Evolutionary conservation across 1,140 invertebrate species (phyloP), one percentile per base, ranked within the genome.

Genomic region (Eciton burchellii): DNA sequence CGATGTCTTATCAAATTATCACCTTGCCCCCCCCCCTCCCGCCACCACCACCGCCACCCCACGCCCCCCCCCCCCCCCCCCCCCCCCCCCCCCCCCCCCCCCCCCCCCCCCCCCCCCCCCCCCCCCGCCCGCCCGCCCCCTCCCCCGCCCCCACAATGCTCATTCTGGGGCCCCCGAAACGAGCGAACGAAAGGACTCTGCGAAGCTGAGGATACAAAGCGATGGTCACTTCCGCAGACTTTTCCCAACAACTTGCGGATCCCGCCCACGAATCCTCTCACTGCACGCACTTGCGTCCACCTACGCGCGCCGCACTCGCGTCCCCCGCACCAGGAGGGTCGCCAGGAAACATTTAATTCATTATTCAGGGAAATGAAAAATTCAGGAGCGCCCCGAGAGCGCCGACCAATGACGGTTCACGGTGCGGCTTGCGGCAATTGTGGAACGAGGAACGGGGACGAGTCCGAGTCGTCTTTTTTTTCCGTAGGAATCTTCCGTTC

Each of bases 1-100:
- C 89, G 85, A 93, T 92, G 92, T 93, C 93, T 94, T 94, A 94
- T 93, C 93, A 94, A 93, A 94, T 93, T 94, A 93, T 94, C 93
- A 93, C 93, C 93, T 94, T 92, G 90, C 92, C 91, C 92, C 91
- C 91, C 89, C 89, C 82, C 62, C 52, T 24, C 81, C 77, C 63
- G 35, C 82, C 79, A 68, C 72, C 74, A 83, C 73, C n/a, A n/a
- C n/a, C n/a, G n/a, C n/a, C n/a, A n/a, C n/a, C n/a, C n/a, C n/a
- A n/a, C n/a, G n/a, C n/a, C n/a, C n/a, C n/a, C n/a, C 92, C 91
- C 92, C 91, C 91, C 89, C 89, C 82, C 62, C 52, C 19, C 81
- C 77, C 63, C 21, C 82, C 79, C 68, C 72, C 74, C 82, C 73
- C 92, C 91, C 92, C 91, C 91, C 89, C 89, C 82, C 62, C 52